Base-by-base conservation (phyloP, 2,888 invertebrate species). In the Gnatocerus cornutus region DNA sequence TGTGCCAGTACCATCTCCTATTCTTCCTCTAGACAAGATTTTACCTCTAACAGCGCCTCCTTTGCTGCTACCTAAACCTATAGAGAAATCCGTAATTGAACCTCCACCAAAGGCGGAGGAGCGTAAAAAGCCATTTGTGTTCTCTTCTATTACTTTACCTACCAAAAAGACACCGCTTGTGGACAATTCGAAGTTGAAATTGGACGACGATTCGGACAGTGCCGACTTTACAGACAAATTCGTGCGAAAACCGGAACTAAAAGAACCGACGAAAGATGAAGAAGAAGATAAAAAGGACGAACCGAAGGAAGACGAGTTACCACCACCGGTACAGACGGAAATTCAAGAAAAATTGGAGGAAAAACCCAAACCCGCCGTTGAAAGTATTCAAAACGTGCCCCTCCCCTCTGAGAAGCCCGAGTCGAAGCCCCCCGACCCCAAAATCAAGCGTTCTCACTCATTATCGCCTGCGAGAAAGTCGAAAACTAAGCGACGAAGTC, bases 171-270 rank as follows among this genome's bases (percentile, higher is more conserved):
- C 73, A 0, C 53, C 73, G 0, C 61, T 81, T 16, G 46, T 80
- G 7, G 77, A 77, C 39, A 79, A 77, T 52, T 77, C 81, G 1
- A 74, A 73, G 7, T 71, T 81, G 55, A 79, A 80, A 56, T 50
- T 82, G 8, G 76, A 78, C 16, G 79, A 82, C 59, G 79, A 79
- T 6, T 75, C 76, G 1, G 80, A 80, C 30, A 63, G 56, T 14
- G 52, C 12, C 21, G 70, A 69, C 43, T 69, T 69, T 29, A 67
- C 71, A 10, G 67, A 67, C 6, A 71, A 71, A 41, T 62, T 67
- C 16, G 30, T 48, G 3, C 62, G 41, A 14, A 71, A 63, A 50
- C 9, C 41, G 5, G 55, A 53, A 27, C 27, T n/a, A 13, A 39
- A 46, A 14, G 50, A 50, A 52, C 6, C 37, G n/a, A n/a, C n/a